Base-by-base conservation (phyloP, 1,140 invertebrate genomes). In the Dendroctonus valens region DNA sequence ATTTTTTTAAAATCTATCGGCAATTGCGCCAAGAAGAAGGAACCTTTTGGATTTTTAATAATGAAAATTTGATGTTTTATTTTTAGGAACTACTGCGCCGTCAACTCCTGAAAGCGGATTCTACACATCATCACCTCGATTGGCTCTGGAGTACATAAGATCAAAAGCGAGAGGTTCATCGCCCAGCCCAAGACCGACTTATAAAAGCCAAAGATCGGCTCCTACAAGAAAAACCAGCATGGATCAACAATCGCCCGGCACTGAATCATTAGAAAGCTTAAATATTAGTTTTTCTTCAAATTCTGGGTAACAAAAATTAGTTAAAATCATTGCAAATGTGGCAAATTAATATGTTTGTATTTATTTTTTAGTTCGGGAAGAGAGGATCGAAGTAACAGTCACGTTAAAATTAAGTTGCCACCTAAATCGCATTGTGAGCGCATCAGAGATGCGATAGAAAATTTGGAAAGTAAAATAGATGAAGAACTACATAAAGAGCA, bases 401-500 rank as follows among this genome's bases (percentile, higher is more conserved):
- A 14, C n/a, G 51, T 70, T 5, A 68, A 52, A 50, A 66, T 68
- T 3, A 59, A 59, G 42, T 53, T 67, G n/a, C 59, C 59, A 8
- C 54, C 65, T 38, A 71, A 72, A 70, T 53, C 60, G 40, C 37
- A 71, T 70, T 9, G 49, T 2, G 65, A 72, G 59, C 62, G 68
- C 59, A 55, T 66, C 15, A 37, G 42, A 72, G 79, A 81, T 62
- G 86, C 89, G 0, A 81, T 91, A 3, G 80, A 79, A 54, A 80
- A 81, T 3, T 71, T 94, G 26, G 92, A 95, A 63, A 63, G 77
- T 8, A 76, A 82, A 41, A 74, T 92, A 5, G 87, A 93, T 59
- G 79, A 84, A 7, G 80, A 77, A 51, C 79, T 93, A 7, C 80
- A 79, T 3, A 82, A 83, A 26, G 79, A 83, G 7, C 83, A 86